Evolutionary conservation across 2,797 vertebrate species (phyloP), one percentile per base, ranked within the genome.

Genomic region (Manis pentadactyla): DNA sequence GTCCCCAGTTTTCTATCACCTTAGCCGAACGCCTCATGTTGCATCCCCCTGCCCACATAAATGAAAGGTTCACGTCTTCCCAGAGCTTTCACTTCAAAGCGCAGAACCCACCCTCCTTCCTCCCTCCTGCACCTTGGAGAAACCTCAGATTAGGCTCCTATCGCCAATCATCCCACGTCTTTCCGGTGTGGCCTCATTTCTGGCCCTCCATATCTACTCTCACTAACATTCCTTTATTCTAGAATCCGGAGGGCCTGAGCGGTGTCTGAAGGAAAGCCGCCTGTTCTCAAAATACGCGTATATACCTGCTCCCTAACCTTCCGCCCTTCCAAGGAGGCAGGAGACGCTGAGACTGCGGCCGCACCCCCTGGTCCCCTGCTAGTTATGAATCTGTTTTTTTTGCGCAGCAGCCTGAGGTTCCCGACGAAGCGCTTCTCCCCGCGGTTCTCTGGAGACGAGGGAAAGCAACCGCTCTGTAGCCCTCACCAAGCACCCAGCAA

Each of bases 301-400:
- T 11, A 29, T 14, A 55, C 31, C 51, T 61, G 53, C 29, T 9
- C 42, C 4, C 19, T 19, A 81, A 53, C 31, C 8, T 34, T n/a
- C 29, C 0, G 1, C n/a, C 21, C 23, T 78, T 63, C 18, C 29
- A 5, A 49, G 27, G 7, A 46, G n/a, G n/a, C 34, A 9, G 19
- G 15, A 11, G 5, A 21, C 0, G 0, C 23, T 2, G 2, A n/a
- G 21, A 27, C 37, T 53, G 61, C 82, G n/a, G 18, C 39, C 14
- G 4, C 34, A 17, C 3, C 64, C 39, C 37, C 14, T 27, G 71
- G 13, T 34, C 19, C 12, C 68, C n/a, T 2, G 66, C 55, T 59
- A 14, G 39, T 61, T 31, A 14, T 4, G 3, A 66, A 49, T 31
- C 42, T 7, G 23, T 37, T 61, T 75, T 55, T 55, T 57, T 39